Conservation (phyloP, 2,113 vertebrate species). For the Pituophis catenifer region DNA sequence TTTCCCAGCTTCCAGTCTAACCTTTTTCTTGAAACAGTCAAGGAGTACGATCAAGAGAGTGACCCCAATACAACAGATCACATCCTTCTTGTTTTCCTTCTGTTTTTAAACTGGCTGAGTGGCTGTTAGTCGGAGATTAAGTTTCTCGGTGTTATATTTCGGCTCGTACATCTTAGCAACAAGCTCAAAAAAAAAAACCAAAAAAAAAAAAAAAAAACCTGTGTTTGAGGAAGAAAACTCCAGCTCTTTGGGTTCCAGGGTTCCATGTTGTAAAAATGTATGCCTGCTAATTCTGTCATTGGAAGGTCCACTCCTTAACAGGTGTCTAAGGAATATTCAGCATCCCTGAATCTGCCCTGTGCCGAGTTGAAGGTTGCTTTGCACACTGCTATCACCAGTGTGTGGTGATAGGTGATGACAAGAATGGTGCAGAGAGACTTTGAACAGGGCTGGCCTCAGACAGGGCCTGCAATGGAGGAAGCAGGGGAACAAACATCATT, state of each 20-base stretch:
- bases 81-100: neutral
- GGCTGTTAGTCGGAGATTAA: neutral
- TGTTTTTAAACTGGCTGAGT: neutral
- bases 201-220: rapidly evolving
- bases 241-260: too few relatives aligned
- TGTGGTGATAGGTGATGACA: neutral
- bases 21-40: neutral
- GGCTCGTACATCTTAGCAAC: neutral
- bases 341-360: neutral
- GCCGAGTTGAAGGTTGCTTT: neutral
- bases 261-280: neutral
- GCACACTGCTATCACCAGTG: neutral
- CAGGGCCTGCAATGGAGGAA: neutral
- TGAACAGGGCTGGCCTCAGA: neutral
- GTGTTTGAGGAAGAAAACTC: neutral
- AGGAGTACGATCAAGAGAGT: neutral
- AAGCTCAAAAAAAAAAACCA: neutral
- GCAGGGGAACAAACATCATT: neutral
- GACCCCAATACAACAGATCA: neutral
- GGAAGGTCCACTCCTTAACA: neutral
- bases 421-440: neutral
- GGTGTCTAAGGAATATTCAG: neutral
- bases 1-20: neutral
- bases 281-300: too few relatives aligned
- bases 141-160: neutral